Base-by-base conservation (phyloP, 2,797 vertebrate species). In the Pempheris klunzingeri region DNA sequence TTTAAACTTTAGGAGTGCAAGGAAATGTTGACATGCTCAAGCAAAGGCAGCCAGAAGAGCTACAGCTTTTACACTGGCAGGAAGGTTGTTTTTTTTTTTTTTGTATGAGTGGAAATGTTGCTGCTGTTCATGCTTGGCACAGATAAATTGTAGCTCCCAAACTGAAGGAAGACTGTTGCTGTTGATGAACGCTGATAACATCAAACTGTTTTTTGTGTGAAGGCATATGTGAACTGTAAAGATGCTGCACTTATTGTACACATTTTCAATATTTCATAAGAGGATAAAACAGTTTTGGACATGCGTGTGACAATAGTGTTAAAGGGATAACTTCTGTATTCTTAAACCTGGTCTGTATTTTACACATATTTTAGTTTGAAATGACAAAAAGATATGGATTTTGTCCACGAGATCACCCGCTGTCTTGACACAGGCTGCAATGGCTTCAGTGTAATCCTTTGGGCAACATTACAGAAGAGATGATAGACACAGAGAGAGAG, bases 21-120 rank as follows among this genome's bases (percentile, higher is more conserved):
- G 65, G 69, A 86, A 83, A 87, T 46, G 75, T 63, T 71, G 61
- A 76, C 47, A 69, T 63, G 15, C 22, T 60, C 34, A 2, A 20
- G 43, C 20, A 36, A 38, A 49, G 8, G 64, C 17, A 44, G 55
- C 59, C 66, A 53, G 22, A 54, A 18, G 43, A 24, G n/a, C 50
- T 55, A 41, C 30, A 74, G 34, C 28, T 61, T 78, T 49, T 43
- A 65, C 38, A 59, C 57, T 36, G 60, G 71, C 63, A 79, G 72
- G 67, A 74, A n/a, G 54, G n/a, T n/a, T n/a, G n/a, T n/a, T n/a
- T n/a, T n/a, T n/a, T n/a, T n/a, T n/a, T 59, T 53, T 28, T 58
- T 61, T 72, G 39, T 39, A 50, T 22, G 43, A 57, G 22, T 75
- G 74, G 67, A 87, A 78, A 77, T 50, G 64, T 60, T 78, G 60